Conservation (phyloP, 1,140 invertebrate genomes). For the Trichonephila clavata region DNA sequence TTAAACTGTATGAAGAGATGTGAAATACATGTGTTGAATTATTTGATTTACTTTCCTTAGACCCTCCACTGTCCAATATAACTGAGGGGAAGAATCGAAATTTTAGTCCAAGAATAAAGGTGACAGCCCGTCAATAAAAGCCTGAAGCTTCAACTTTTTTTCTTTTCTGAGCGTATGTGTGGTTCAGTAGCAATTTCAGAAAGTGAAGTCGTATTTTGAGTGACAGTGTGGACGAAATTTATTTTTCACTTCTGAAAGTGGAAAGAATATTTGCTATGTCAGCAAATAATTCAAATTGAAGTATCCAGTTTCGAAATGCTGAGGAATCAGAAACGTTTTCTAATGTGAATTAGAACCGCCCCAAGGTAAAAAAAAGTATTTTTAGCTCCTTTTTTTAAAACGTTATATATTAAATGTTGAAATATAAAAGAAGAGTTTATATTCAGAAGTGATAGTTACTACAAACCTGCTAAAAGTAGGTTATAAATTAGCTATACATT, state of each 20-base stretch:
- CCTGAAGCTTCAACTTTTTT: neutral
- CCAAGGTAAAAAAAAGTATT: too few species aligned
- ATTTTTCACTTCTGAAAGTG: neutral
- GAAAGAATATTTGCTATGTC: neutral
- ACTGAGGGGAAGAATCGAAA: neutral
- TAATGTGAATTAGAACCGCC: too few species aligned
- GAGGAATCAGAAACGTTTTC: too few species aligned
- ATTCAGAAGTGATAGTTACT: too few species aligned
- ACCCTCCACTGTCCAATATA: neutral
- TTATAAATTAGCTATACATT: too few species aligned
- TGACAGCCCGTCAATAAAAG: neutral
- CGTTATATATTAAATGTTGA: too few species aligned
- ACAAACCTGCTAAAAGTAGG: too few species aligned
- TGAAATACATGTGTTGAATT: neutral
- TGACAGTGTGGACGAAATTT: neutral
- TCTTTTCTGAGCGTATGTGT: neutral
- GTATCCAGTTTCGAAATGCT: too few species aligned
- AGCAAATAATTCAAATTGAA: neutral
- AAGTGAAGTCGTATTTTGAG: neutral
- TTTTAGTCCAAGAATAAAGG: neutral
- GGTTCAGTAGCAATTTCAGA: neutral
- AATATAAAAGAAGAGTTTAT: too few species aligned
- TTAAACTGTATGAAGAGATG: too few species aligned
- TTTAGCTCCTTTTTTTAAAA: too few species aligned
- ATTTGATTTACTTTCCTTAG: neutral